phyloP scores from a whole-genome alignment of 2,113 vertebrate species.

The Panthera leo region DNA sequence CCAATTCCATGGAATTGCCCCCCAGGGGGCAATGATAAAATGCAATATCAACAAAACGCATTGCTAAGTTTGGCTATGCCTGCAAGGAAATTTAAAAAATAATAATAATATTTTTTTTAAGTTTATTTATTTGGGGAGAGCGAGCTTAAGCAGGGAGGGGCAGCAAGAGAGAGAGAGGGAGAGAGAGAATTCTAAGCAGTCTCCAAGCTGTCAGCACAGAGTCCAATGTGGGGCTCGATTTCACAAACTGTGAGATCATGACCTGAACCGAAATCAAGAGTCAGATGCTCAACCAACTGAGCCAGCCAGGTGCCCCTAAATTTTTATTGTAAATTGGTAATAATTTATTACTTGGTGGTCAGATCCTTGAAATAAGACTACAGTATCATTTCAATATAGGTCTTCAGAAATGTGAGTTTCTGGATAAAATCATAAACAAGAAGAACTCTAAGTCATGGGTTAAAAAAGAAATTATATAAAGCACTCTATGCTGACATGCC shows the following conservation, averaged over 20 bases:
- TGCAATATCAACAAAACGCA: background rate
- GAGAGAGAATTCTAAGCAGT: too few relatives aligned
- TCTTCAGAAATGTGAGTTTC: constrained; percentile 42
- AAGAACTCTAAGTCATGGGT: background rate
- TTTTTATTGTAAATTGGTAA: background rate
- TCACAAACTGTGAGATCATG: too few relatives aligned
- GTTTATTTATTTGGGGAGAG: too few relatives aligned
- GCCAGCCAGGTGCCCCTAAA: too few relatives aligned
- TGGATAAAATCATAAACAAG: background rate
- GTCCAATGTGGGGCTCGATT: too few relatives aligned
- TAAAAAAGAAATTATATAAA: background rate
- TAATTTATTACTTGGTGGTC: background rate
- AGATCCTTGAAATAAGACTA: background rate
- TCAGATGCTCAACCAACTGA: too few relatives aligned
- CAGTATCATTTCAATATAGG: background rate
- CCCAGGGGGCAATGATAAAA: background rate
- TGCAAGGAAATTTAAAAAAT: background rate
- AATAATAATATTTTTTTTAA: too few relatives aligned
- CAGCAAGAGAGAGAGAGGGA: too few relatives aligned
- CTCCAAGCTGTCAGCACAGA: too few relatives aligned
- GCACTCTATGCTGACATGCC: background rate
- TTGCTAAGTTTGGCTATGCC: background rate
- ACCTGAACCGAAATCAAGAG: too few relatives aligned
- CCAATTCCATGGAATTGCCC: too few relatives aligned
- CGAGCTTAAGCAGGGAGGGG: too few relatives aligned